Conservation (phyloP, 2,113 vertebrate genomes). For the cattle (Bos taurus) region DNA sequence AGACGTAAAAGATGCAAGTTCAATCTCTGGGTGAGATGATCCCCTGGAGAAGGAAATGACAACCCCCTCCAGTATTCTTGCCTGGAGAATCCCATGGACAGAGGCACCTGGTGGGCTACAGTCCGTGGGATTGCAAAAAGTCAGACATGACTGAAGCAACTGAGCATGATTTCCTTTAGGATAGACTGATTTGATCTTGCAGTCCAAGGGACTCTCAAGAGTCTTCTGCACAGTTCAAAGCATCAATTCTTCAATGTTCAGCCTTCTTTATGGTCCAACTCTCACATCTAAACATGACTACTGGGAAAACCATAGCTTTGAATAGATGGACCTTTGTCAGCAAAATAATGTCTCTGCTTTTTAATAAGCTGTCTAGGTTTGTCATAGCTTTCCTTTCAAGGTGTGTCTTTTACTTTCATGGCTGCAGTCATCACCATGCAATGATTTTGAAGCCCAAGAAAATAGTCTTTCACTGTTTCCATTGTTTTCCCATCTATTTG, state of each 20-base stretch:
- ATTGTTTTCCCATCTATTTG: background rate
- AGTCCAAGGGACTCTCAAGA: background rate
- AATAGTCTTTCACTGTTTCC: background rate
- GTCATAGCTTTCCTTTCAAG: background rate
- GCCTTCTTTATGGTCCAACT: background rate
- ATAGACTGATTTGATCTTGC: background rate
- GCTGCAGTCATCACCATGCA: background rate
- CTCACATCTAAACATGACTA: background rate
- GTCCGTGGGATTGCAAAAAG: background rate
- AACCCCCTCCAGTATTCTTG: background rate
- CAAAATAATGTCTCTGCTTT: background rate
- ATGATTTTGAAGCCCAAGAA: background rate
- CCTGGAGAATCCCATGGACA: background rate
- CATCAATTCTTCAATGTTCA: background rate
- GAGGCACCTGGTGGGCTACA: background rate
- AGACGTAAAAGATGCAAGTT: accelerated
- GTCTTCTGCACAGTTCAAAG: background rate
- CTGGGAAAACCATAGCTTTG: background rate
- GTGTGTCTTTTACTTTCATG: background rate
- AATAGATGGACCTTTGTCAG: background rate
- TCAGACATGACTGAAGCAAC: background rate
- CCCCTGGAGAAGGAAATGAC: background rate
- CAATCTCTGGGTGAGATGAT: background rate
- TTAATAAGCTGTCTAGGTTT: background rate
- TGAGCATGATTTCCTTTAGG: background rate